Evolutionary conservation across 2,113 vertebrate species (phyloP).

Genomic region (Solenodon paradoxus): DNA sequence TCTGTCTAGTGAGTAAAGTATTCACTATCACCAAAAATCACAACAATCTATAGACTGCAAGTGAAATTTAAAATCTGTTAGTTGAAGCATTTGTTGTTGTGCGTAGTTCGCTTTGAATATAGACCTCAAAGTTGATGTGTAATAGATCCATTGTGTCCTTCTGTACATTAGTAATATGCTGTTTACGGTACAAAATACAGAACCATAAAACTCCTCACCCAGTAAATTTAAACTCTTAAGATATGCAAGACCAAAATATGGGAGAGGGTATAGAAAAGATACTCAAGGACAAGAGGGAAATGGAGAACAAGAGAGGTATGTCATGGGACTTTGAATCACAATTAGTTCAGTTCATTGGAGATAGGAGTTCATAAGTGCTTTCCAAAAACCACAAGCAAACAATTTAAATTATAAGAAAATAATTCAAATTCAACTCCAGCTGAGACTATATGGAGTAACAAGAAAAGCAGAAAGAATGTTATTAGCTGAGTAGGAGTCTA

Average conservation of each 20-base stretch:
- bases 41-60: background rate
- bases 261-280: background rate
- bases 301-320: background rate
- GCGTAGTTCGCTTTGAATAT: constrained; percentile 8
- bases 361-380: constrained; percentile 6
- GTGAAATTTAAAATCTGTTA: background rate
- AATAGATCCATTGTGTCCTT: background rate
- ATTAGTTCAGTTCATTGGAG: constrained; percentile 24
- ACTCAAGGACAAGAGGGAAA: background rate
- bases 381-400: constrained; percentile 2
- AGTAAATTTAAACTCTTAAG: constrained; percentile 5
- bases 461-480: constrained; percentile 53
- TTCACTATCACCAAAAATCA: background rate
- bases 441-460: constrained; percentile 29
- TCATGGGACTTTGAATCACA: constrained; percentile 27
- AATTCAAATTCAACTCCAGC: constrained; percentile 44
- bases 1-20: background rate
- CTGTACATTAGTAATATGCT: constrained; percentile 40
- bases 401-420: constrained; percentile 52
- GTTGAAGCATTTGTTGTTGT: background rate
- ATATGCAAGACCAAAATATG: constrained; percentile 6
- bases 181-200: background rate
- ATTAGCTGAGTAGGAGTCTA: constrained; percentile 41
- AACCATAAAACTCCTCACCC: constrained; percentile 8
- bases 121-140: background rate